Evolutionary conservation across 1,140 invertebrate genomes (phyloP).

Genomic region (Cherax quadricarinatus): DNA sequence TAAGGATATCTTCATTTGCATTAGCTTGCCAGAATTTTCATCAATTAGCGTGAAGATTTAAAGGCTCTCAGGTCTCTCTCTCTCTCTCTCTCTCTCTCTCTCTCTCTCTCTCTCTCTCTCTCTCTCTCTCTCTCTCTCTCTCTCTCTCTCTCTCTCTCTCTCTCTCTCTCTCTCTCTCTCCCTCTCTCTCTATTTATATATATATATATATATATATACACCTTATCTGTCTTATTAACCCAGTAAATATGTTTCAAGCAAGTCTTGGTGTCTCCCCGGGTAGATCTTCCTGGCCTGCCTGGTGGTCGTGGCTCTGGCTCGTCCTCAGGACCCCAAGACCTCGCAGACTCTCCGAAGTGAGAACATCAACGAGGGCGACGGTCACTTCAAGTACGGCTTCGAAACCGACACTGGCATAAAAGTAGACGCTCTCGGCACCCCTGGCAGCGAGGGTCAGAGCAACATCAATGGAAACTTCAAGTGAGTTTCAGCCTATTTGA

Average conservation of each 20-base stretch:
- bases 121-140: background rate
- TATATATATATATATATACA: background rate
- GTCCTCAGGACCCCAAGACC: background rate
- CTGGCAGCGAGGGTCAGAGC: slow-evolving; percentile 8
- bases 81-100: background rate
- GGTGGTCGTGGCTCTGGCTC: slow-evolving; percentile 24
- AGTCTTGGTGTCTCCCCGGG: background rate
- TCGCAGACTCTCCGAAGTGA: slow-evolving; percentile 5
- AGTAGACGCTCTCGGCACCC: slow-evolving; percentile 20
- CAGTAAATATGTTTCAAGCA: no score
- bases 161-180: background rate
- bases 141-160: slow-evolving; percentile 6
- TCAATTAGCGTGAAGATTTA: no score
- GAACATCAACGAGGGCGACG: slow-evolving; percentile 31
- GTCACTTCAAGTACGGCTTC: slow-evolving; percentile 26
- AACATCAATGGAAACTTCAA: slow-evolving; percentile 30
- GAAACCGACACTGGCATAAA: slow-evolving; percentile 34
- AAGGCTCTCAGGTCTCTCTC: background rate
- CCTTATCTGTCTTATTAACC: no score
- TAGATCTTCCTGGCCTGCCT: slow-evolving; percentile 40
- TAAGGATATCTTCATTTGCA: no score
- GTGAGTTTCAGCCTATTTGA: background rate
- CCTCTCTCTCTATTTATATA: background rate
- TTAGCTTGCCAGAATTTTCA: no score
- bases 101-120: background rate